phyloP scores from a whole-genome alignment of 2,113 vertebrate genomes.

The Nasalis larvatus region DNA sequence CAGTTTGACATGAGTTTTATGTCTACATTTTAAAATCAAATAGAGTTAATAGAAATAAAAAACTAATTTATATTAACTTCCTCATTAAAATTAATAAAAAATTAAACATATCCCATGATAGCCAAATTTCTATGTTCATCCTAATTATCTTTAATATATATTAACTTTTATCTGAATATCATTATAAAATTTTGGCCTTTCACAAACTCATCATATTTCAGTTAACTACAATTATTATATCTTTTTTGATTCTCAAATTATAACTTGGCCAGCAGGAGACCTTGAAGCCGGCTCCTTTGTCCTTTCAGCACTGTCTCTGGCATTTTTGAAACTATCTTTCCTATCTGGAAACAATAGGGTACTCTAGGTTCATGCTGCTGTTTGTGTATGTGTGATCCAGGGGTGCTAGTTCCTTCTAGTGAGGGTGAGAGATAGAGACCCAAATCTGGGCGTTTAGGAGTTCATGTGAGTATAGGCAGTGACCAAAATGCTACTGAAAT shows the following conservation, averaged over 20 bases:
- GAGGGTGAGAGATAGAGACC: neutral
- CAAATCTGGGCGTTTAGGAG: neutral
- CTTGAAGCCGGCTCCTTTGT: neutral
- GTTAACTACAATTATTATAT: neutral
- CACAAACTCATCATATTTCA: conserved; percentile 50
- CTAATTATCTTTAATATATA: neutral
- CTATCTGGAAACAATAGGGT: neutral
- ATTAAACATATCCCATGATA: conserved; percentile 16
- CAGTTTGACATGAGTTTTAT: neutral
- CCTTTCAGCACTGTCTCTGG: neutral
- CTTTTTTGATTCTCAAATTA: neutral
- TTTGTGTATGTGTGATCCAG: no score
- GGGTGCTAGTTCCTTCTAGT: neutral
- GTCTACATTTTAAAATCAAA: conserved; percentile 17
- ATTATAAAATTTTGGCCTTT: conserved; percentile 18
- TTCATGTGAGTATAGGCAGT: neutral
- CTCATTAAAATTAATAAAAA: conserved; percentile 59
- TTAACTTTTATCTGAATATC: conserved; percentile 18
- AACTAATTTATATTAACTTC: neutral
- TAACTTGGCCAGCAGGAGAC: neutral
- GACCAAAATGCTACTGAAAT: neutral
- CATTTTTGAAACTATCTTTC: neutral
- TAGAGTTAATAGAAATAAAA: conserved; percentile 38
- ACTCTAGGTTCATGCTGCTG: neutral
- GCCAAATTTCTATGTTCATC: neutral